phyloP scores from a whole-genome alignment of 1,140 invertebrate genomes.

The Ips typographus region DNA sequence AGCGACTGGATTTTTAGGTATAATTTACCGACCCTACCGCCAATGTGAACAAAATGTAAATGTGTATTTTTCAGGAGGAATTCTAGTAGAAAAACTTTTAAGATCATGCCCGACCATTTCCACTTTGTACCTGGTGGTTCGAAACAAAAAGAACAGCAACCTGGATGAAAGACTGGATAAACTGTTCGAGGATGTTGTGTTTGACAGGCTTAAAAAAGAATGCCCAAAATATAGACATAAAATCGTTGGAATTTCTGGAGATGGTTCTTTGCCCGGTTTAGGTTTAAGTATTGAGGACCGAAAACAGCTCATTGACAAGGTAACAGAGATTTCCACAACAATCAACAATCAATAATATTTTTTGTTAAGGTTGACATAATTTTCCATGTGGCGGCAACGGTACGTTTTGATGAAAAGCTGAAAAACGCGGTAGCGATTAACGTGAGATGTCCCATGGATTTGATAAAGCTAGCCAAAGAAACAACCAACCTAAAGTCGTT shows the following conservation, averaged over 20 bases:
- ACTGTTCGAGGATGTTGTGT: constrained; percentile 61
- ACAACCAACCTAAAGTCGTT: constrained; percentile 62
- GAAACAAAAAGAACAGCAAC: constrained; percentile 76
- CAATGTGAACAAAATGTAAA: background rate
- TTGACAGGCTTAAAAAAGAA: constrained; percentile 39
- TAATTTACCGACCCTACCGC: background rate
- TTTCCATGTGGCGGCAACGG: constrained; percentile 86
- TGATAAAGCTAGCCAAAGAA: constrained; percentile 53
- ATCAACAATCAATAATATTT: background rate
- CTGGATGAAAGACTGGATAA: constrained; percentile 62
- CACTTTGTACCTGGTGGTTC: constrained; percentile 74
- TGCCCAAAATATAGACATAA: constrained; percentile 67
- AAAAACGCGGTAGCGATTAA: constrained; percentile 64
- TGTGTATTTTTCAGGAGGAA: constrained; percentile 59
- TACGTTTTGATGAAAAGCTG: constrained; percentile 84
- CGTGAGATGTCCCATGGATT: constrained; percentile 54
- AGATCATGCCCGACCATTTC: constrained; percentile 73
- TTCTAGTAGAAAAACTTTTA: constrained; percentile 80
- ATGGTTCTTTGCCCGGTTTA: constrained; percentile 63
- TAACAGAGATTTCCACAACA: constrained; percentile 47
- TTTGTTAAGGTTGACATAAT: constrained; percentile 66
- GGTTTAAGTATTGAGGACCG: constrained; percentile 63
- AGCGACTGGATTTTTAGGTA: constrained; percentile 65
- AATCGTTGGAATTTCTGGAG: constrained; percentile 64
- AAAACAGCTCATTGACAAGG: constrained; percentile 62